Evolutionary conservation across 2,888 invertebrate genomes (phyloP).

Genomic region (Papilio gigon): DNA sequence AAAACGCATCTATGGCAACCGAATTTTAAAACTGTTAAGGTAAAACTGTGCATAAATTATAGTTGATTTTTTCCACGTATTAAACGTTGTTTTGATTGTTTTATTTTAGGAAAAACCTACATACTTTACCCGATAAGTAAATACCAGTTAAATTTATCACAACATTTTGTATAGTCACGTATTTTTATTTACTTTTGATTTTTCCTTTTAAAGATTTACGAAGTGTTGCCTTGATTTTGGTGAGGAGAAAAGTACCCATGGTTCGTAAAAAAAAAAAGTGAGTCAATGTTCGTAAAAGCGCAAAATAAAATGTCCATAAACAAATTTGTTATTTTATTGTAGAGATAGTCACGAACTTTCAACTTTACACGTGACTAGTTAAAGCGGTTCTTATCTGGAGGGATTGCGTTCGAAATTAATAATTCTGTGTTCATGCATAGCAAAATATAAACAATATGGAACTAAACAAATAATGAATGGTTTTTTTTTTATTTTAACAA

Average conservation of each 20-base stretch:
- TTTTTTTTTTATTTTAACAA: background rate
- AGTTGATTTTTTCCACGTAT: background rate
- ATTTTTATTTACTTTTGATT: background rate
- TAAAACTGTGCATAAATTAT: too few relatives aligned
- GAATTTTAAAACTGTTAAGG: too few relatives aligned
- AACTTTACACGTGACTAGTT: constrained; percentile 8
- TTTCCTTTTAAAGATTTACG: background rate
- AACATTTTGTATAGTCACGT: background rate
- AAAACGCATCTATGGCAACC: background rate
- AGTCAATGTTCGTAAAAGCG: too few relatives aligned
- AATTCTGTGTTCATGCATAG: background rate
- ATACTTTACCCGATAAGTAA: background rate
- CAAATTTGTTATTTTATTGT: constrained; percentile 1
- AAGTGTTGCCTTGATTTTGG: background rate
- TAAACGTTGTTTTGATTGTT: background rate
- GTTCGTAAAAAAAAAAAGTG: too few relatives aligned
- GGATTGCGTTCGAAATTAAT: constrained; percentile 8
- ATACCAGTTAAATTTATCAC: background rate
- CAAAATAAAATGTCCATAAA: background rate
- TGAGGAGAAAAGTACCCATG: too few relatives aligned
- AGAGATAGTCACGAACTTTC: background rate
- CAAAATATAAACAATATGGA: background rate
- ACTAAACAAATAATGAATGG: too few relatives aligned
- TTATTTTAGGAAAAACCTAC: background rate
- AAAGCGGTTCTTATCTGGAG: background rate